Evolutionary conservation across 2,888 invertebrate genomes (phyloP).

Genomic region (Eustalomyia histrio): DNA sequence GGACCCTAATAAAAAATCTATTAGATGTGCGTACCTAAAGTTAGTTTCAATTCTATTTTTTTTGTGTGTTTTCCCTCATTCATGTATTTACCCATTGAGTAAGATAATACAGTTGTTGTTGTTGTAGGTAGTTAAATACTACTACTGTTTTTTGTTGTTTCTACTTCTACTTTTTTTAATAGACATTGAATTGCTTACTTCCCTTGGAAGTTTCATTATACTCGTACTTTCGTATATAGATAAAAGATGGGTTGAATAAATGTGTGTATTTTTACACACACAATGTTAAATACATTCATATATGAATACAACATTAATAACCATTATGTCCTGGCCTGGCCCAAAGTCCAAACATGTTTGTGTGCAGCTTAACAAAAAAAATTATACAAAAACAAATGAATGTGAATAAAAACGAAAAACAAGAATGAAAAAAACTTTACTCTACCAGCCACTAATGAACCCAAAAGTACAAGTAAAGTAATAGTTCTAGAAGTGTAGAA

Average conservation of each 20-base stretch:
- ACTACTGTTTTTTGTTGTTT: slow-evolving; percentile 11
- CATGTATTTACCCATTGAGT: background rate
- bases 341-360: slow-evolving; percentile 34
- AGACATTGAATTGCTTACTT: slow-evolving; percentile 44
- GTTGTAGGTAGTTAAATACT: slow-evolving; percentile 1
- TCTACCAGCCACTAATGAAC: slow-evolving; percentile 51
- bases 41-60: background rate
- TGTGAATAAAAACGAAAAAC: slow-evolving; percentile 30
- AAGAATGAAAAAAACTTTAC: slow-evolving; percentile 6
- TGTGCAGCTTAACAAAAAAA: background rate
- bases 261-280: slow-evolving; percentile 10
- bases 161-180: slow-evolving; percentile 16
- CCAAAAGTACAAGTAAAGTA: slow-evolving; percentile 27
- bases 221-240: background rate
- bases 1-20: background rate
- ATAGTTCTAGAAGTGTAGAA: slow-evolving; percentile 41
- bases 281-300: background rate
- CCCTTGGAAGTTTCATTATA: slow-evolving; percentile 31
- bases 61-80: too few species aligned
- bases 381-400: background rate
- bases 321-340: slow-evolving; percentile 54
- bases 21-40: background rate
- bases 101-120: slow-evolving; percentile 3
- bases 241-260: background rate
- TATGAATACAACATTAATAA: slow-evolving; percentile 41